phyloP scores from a whole-genome alignment of 2,113 vertebrate genomes.

The Aegypius monachus region DNA sequence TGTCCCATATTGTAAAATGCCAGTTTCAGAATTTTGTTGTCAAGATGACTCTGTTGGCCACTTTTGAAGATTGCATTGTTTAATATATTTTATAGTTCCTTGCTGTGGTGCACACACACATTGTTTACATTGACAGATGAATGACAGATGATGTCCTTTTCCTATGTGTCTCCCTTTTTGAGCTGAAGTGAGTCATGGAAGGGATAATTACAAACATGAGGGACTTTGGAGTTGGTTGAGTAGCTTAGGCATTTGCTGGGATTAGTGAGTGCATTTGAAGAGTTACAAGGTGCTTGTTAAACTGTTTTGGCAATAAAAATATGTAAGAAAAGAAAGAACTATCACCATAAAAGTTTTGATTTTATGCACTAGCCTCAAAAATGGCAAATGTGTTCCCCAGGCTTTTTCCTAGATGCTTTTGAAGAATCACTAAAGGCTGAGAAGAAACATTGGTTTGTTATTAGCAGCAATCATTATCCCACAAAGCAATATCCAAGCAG shows the following conservation, averaged over 20 bases:
- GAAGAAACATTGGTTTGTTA: background rate
- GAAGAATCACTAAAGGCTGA: background rate
- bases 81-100: background rate
- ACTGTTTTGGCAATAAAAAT: background rate
- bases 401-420: background rate
- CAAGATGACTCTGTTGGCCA: background rate
- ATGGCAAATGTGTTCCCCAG: background rate
- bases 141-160: background rate
- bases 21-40: background rate
- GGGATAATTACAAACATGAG: background rate
- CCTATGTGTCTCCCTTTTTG: background rate
- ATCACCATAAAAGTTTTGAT: background rate
- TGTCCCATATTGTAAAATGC: background rate
- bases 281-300: background rate
- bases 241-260: background rate
- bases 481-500: background rate
- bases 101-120: background rate
- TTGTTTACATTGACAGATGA: background rate
- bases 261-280: background rate
- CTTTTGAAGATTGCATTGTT: background rate
- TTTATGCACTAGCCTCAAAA: background rate
- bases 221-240: background rate
- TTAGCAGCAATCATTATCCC: background rate
- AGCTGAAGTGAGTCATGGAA: background rate
- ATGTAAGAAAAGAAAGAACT: background rate